Percentiles rank a stretch among this genome's conserved stretches.
Conservation (phyloP, 2,797 vertebrate genomes). For the Lagorchestes hirsutus region DNA sequence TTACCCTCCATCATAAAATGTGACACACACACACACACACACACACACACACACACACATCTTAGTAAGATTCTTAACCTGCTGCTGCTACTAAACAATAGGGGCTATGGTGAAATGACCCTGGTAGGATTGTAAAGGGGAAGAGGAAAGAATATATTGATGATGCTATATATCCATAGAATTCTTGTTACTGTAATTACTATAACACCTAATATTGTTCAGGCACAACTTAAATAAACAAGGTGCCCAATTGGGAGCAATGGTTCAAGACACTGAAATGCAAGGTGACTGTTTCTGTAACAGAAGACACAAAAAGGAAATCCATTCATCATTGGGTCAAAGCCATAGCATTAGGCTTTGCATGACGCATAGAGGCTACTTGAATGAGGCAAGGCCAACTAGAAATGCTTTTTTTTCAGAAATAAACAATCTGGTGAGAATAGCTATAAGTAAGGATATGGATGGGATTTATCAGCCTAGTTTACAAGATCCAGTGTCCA, state of each 20-base stretch:
- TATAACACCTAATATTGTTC: neutral
- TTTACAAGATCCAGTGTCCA: neutral
- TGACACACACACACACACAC: neutral
- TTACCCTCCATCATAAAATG: neutral
- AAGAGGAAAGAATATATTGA: neutral
- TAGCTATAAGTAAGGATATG: neutral
- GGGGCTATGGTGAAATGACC: neutral
- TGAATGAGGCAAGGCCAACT: neutral
- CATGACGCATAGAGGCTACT: neutral
- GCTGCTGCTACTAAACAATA: neutral
- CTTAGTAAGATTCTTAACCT: neutral
- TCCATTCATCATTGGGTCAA: neutral
- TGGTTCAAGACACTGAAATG: neutral
- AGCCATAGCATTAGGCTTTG: neutral
- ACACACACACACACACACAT: no score
- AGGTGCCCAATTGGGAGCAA: neutral
- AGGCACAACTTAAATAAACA: neutral
- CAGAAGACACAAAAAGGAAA: neutral
- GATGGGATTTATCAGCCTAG: neutral
- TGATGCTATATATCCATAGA: neutral
- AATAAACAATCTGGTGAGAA: neutral
- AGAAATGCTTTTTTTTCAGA: neutral
- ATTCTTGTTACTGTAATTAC: neutral
- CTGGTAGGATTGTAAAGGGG: neutral
- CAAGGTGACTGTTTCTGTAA: neutral